A percentile compares a stretch with the other conserved stretches of the same genome.
Evolutionary conservation across 2,113 vertebrate genomes (phyloP).

Genomic region (Aptenodytes forsteri): DNA sequence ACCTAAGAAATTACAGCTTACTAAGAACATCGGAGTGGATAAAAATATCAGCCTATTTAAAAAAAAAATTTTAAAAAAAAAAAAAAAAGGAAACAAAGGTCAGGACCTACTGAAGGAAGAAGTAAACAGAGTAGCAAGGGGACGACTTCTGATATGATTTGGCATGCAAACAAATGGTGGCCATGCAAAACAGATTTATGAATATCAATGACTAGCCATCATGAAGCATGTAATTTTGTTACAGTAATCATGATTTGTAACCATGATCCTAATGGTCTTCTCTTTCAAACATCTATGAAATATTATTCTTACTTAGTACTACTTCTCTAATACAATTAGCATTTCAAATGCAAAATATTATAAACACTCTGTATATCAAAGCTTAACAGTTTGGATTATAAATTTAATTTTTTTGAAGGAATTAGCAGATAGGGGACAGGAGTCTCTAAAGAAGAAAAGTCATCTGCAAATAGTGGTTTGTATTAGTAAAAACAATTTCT

Average conservation of each 20-base stretch:
- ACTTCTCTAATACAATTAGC: not conserved
- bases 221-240: not conserved
- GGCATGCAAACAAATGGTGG: not conserved
- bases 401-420: not conserved
- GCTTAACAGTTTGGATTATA: not conserved
- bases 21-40: not conserved
- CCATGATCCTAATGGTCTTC: not conserved
- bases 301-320: not conserved
- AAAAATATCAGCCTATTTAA: not conserved
- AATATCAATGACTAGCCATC: not conserved
- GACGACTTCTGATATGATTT: not conserved
- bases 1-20: not conserved
- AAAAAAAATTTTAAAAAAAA: not conserved
- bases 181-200: not conserved
- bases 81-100: not conserved
- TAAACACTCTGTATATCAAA: not conserved
- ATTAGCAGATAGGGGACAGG: not conserved
- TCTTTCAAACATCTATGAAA: not conserved
- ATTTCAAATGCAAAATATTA: not conserved
- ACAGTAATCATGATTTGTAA: not conserved
- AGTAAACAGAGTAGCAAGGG: not conserved
- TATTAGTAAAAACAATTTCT: constrained; percentile 15
- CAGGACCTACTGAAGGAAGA: not conserved
- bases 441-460: not conserved
- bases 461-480: not conserved